Evolutionary conservation across 53 echinoderm and acorn worm genomes (phyloP), one percentile per base, ranked within the genome.

Genomic region (Holothuria leucospilota): DNA sequence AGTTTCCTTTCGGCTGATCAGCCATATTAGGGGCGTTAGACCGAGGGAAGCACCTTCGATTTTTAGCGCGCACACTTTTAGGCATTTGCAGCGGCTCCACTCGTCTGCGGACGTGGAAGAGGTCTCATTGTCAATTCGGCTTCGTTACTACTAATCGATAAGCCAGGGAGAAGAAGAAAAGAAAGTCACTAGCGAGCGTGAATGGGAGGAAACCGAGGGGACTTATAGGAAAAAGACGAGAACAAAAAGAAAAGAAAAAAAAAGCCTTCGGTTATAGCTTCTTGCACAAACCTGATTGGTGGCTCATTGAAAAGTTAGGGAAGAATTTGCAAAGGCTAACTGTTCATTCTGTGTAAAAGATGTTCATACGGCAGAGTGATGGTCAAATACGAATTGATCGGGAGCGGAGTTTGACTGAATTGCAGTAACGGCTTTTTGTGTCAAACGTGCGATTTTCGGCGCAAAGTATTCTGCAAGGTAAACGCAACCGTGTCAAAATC

Each of bases 11-110:
- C 70, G 70, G 70, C 70, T 70, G 39, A 70, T 70, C 70, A 41
- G 70, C 70, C 56, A 56, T 70, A 70, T 70, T 70, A 70, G 30
- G 41, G 70, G 70, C 70, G 70, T 70, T 70, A 70, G 70, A 70
- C 39, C 70, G 70, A 70, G 41, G 28, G 70, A 30, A 39, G 70
- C 18, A 70, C 39, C 39, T 30, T 70, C 70, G 70, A 70, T 70
- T 30, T 70, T 29, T 68, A 23, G 29, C 68, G 34, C 28, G 68
- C 68, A 51, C 51, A 72, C 72, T 72, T 46, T 42, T 46, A 39
- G 11, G 72, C 75, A 75, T 75, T 75, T 75, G 75, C 51, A 18
- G 24, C 21, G 75, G 75, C 75, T 75, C 75, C 75, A 75, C 39
- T 38, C 21, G 75, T 75, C 75, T 75, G 75, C 49, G 51, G 34